Conservation (phyloP, 2,113 vertebrate species). For the Suricata suricatta region DNA sequence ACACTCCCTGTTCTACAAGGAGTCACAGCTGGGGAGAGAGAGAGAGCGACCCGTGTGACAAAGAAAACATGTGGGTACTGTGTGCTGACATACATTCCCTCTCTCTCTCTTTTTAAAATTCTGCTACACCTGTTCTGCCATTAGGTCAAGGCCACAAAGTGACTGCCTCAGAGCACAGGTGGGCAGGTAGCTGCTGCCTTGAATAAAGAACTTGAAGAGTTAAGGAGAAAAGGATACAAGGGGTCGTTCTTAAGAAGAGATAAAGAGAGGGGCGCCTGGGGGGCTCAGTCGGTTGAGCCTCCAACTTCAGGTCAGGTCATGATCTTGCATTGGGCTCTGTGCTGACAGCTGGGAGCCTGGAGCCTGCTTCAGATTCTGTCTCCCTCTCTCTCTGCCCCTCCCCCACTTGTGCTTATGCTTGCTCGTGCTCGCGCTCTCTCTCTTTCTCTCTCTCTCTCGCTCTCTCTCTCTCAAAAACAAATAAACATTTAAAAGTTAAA, state of each 20-base stretch:
- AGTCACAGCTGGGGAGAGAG: background rate
- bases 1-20: background rate
- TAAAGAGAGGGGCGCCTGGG: background rate
- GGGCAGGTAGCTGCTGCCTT: background rate
- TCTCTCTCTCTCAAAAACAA: too few relatives aligned
- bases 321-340: too few relatives aligned
- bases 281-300: too few relatives aligned
- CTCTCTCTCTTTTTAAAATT: background rate
- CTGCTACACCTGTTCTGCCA: background rate
- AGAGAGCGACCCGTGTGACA: background rate
- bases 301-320: too few relatives aligned
- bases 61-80: background rate
- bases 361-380: too few relatives aligned
- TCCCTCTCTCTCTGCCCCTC: too few relatives aligned
- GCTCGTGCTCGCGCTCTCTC: too few relatives aligned
- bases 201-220: background rate
- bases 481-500: too few relatives aligned
- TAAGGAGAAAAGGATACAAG: rapidly evolving
- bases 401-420: too few relatives aligned
- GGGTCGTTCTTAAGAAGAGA: too few relatives aligned
- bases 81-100: background rate
- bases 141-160: background rate
- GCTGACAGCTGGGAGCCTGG: too few relatives aligned
- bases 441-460: too few relatives aligned
- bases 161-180: rapidly evolving